Conservation (phyloP, 2,113 vertebrate genomes). For the Stictonetta naevosa region DNA sequence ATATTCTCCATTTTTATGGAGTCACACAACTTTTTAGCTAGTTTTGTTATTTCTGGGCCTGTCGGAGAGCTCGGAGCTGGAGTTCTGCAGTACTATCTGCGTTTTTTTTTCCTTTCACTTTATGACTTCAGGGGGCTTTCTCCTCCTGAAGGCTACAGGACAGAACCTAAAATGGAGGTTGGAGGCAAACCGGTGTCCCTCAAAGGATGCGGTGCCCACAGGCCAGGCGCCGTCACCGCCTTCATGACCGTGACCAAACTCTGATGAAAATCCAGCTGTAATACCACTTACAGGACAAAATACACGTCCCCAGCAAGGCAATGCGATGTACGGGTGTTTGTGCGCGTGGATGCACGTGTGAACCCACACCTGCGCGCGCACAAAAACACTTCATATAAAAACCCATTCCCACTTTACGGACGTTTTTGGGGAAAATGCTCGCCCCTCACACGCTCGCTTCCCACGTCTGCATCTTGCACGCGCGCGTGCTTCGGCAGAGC, state of each 20-base stretch:
- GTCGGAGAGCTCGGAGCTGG: neutral
- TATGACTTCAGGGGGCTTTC: neutral
- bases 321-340: accelerated
- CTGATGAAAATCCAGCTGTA: neutral
- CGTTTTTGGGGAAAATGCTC: accelerated
- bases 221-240: neutral
- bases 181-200: neutral
- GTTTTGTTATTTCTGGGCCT: neutral
- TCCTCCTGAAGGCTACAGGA: neutral
- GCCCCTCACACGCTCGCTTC: accelerated
- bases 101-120: neutral
- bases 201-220: accelerated
- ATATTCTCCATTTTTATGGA: neutral
- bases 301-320: accelerated
- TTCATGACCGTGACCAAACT: accelerated
- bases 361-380: accelerated
- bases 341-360: accelerated
- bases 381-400: accelerated
- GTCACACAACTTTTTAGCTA: neutral
- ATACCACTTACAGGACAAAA: neutral
- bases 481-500: accelerated
- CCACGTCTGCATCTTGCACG: accelerated
- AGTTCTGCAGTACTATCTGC: neutral
- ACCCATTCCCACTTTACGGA: accelerated
- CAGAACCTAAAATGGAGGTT: neutral